phyloP scores from a whole-genome alignment of 35 echinoderm and acorn worm species.

The Apostichopus californicus region DNA sequence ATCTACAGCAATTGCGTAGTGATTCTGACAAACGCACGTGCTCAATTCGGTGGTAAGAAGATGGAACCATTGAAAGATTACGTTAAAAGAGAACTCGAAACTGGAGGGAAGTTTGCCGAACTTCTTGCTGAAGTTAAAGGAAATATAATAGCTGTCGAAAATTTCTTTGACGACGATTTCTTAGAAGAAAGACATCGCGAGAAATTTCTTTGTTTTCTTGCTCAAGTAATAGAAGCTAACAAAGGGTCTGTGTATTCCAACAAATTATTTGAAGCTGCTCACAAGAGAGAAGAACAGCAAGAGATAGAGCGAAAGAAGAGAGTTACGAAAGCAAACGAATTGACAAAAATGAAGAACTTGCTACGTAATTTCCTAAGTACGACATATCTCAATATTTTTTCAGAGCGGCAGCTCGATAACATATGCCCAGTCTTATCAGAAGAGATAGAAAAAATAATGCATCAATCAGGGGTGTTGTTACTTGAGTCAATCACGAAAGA shows the following conservation, averaged over 20 bases:
- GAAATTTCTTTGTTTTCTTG: background rate
- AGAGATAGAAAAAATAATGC: background rate
- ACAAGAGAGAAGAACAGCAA: background rate
- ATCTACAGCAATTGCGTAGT: constrained; percentile 38
- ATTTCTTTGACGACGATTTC: background rate
- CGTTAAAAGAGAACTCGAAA: background rate
- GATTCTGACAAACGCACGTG: background rate
- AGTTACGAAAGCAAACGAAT: no score
- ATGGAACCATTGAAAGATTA: background rate
- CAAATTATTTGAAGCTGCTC: background rate
- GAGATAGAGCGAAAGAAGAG: background rate
- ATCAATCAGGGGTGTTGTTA: background rate
- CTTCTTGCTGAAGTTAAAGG: background rate
- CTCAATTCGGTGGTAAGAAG: background rate
- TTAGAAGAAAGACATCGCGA: background rate
- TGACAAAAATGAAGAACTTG: background rate
- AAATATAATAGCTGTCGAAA: constrained; percentile 9
- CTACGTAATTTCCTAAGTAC: background rate
- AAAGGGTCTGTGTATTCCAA: constrained; percentile 1
- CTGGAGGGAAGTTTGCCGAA: background rate
- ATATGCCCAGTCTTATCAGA: background rate
- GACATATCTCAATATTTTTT: background rate
- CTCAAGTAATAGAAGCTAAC: constrained; percentile 6
- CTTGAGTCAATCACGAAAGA: background rate
- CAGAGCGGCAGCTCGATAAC: background rate